Evolutionary conservation across 2,113 vertebrate genomes (phyloP).

Genomic region (Emydura subglobosa): DNA sequence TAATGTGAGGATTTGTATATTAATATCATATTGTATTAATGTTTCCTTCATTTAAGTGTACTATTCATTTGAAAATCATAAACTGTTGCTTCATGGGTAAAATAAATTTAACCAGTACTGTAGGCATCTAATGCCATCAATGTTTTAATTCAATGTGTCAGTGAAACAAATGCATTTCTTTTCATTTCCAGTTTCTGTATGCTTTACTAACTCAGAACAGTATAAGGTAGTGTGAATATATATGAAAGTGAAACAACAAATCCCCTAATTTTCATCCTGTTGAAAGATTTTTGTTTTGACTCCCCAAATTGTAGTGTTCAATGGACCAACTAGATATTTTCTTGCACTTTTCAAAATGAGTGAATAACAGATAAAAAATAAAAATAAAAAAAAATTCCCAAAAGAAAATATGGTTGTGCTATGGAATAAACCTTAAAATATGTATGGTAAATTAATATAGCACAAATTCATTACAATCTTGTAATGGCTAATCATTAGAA

Average conservation of each 20-base stretch:
- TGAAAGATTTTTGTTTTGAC: constrained; percentile 1
- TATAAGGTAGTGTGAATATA: constrained; percentile 20
- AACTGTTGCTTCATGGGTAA: constrained; percentile 77
- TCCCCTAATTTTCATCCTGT: constrained; percentile 17
- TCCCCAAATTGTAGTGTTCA: not conserved
- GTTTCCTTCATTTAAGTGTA: constrained; percentile 79
- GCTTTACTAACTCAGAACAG: constrained; percentile 49
- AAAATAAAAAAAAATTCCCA: not conserved
- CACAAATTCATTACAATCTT: not conserved
- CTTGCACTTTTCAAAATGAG: not conserved
- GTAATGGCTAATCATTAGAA: not conserved
- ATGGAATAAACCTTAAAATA: not conserved
- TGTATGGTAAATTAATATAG: not conserved
- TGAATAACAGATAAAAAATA: not conserved
- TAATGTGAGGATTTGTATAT: constrained; percentile 84
- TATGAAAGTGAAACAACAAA: constrained; percentile 32
- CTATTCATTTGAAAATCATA: constrained; percentile 82
- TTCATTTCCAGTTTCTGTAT: constrained; percentile 61
- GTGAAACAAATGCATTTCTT: constrained; percentile 62
- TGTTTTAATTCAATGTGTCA: constrained; percentile 73
- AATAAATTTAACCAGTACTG: constrained; percentile 79
- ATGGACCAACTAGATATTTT: not conserved
- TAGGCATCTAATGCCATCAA: constrained; percentile 69
- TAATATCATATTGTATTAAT: constrained; percentile 85
- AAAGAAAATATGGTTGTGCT: fast-evolving